These are phyloP conservation scores for Loxodonta africana DNA, from an alignment of 2,113 vertebrate species.

Conservation along the genomic window DNA sequence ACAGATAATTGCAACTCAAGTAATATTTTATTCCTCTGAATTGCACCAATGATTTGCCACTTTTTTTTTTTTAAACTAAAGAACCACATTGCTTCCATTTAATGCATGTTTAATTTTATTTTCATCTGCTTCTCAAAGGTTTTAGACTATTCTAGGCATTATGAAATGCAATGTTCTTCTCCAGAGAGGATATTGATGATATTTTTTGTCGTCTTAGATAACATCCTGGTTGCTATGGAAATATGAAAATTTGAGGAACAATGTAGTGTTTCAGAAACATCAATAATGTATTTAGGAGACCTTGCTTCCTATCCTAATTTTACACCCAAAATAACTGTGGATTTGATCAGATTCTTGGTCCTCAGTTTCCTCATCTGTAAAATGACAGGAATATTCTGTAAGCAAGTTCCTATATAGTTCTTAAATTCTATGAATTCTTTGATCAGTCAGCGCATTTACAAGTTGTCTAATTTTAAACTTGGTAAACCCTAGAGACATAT, in stretches of 20 bases:
- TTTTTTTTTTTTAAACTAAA: constrained; percentile 24
- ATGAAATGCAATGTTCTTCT: constrained; percentile 33
- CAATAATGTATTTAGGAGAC: background rate
- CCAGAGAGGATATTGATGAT: background rate
- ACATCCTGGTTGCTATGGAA: background rate
- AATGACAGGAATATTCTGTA: constrained; percentile 20
- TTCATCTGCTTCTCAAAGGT: constrained; percentile 43
- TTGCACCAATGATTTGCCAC: constrained; percentile 55
- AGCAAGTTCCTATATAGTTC: background rate
- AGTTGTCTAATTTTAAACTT: constrained; percentile 20
- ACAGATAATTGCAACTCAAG: constrained; percentile 71
- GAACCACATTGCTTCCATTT: constrained; percentile 17
- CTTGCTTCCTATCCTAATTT: background rate
- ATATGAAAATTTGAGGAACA: background rate
- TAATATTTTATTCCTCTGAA: constrained; percentile 61
- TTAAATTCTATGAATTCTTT: background rate
- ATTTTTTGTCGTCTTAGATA: background rate
- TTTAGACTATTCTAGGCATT: background rate
- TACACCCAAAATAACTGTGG: background rate
- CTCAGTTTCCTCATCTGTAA: constrained; percentile 6
- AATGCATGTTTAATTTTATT: constrained; percentile 57
- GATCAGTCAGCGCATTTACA: background rate
- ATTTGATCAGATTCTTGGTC: background rate
- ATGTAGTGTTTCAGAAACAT: background rate
- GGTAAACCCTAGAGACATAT: background rate